A percentile compares a stretch with the other conserved stretches of the same genome.
phyloP scores from a whole-genome alignment of 1,140 invertebrate species.

The Cylas formicarius region DNA sequence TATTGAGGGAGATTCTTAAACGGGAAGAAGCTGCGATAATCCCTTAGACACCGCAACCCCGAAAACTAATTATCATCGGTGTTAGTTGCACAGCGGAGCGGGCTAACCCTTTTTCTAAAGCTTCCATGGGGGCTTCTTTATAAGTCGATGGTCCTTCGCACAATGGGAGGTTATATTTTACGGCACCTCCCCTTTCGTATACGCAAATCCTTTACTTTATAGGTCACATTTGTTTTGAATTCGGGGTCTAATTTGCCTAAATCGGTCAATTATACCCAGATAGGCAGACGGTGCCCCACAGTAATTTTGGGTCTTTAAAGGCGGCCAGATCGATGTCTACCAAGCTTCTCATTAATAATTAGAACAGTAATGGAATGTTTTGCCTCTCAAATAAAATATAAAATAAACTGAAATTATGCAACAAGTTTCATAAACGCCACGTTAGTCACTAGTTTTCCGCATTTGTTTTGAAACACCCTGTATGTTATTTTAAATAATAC shows the following conservation, averaged over 20 bases:
- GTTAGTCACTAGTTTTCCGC: too few species aligned
- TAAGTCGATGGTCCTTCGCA: background rate
- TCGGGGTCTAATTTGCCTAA: constrained; percentile 3
- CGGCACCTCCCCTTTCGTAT: constrained; percentile 3
- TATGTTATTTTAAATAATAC: too few species aligned
- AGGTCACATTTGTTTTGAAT: constrained; percentile 16
- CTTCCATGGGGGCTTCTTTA: constrained; percentile 4
- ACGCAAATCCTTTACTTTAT: constrained; percentile 17
- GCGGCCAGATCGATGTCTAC: background rate
- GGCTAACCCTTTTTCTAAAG: constrained; percentile 30
- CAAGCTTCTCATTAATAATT: background rate
- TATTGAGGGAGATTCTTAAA: constrained; percentile 34
- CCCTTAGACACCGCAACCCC: constrained; percentile 29
- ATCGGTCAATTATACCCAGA: constrained; percentile 1
- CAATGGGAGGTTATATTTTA: constrained; percentile 14
- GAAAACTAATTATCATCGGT: constrained; percentile 31
- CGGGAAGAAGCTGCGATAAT: constrained; percentile 35
- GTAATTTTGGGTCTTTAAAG: background rate
- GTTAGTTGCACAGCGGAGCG: constrained; percentile 10
- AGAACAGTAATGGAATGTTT: background rate
- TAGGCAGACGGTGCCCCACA: background rate
- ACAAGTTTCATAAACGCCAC: too few species aligned
- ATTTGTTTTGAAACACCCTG: too few species aligned
- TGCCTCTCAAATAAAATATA: background rate
- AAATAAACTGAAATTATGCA: too few species aligned